Evolutionary conservation across 2,888 invertebrate species (phyloP).

Genomic region (Drosophila anomalata): DNA sequence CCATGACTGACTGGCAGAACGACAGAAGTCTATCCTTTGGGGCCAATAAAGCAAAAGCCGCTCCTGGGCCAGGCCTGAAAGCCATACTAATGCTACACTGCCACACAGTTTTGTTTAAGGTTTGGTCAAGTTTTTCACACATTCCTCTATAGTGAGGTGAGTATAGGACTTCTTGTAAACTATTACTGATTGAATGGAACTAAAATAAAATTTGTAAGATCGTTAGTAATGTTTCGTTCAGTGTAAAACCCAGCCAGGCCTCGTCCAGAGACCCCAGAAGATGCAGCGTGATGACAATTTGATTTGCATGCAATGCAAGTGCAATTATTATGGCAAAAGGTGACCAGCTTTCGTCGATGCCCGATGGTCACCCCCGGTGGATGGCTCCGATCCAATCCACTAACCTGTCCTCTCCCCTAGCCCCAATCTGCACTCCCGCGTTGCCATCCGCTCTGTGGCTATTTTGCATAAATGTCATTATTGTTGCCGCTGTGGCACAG

Average conservation of each 20-base stretch:
- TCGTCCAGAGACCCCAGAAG: constrained; percentile 33
- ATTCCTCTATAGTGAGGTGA: neutral
- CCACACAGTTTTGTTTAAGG: neutral
- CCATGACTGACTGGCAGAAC: constrained; percentile 38
- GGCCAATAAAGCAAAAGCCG: constrained; percentile 76
- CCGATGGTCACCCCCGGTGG: constrained; percentile 44
- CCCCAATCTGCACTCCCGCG: neutral
- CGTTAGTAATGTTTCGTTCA: neutral
- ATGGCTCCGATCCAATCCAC: constrained; percentile 12
- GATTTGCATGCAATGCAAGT: constrained; percentile 83
- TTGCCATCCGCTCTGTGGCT: constrained; percentile 42
- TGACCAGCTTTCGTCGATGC: constrained; percentile 62
- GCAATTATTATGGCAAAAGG: constrained; percentile 82
- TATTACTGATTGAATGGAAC: neutral
- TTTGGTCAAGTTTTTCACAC: neutral
- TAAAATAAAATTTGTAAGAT: neutral
- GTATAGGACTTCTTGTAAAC: neutral
- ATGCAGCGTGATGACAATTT: constrained; percentile 82
- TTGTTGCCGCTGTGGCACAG: constrained; percentile 67
- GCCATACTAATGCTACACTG: constrained; percentile 11
- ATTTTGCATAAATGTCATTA: constrained; percentile 79
- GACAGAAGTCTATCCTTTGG: constrained; percentile 68
- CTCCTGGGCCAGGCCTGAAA: constrained; percentile 39
- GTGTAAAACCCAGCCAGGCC: constrained; percentile 4
- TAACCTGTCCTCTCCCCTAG: constrained; percentile 3